These are phyloP conservation scores for Saccostrea echinata DNA, from an alignment of 1,140 invertebrate species.

Conservation along the genomic window DNA sequence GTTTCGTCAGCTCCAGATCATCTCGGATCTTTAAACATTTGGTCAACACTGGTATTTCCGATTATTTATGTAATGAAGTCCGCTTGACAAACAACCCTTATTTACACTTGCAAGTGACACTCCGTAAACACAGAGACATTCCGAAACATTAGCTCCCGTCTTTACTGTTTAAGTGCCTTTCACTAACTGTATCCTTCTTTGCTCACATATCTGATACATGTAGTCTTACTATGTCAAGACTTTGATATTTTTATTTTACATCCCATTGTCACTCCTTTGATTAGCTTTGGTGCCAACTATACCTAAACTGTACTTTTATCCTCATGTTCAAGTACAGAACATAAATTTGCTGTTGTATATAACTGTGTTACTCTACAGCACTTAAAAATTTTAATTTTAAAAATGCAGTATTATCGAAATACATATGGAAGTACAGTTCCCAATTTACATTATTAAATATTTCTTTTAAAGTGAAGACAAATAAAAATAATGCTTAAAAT, in stretches of 20 bases:
- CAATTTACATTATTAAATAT: no score
- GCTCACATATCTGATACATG: background rate
- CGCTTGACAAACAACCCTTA: slow-evolving; percentile 30
- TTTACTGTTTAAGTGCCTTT: slow-evolving; percentile 9
- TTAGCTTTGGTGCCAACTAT: background rate
- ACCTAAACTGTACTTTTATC: no score
- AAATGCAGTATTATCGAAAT: no score
- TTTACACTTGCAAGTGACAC: slow-evolving; percentile 28
- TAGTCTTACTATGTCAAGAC: background rate
- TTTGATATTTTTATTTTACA: background rate
- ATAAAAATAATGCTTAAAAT: no score
- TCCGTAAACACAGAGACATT: slow-evolving; percentile 22
- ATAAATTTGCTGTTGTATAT: no score
- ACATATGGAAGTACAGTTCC: no score
- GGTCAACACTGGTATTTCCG: slow-evolving; percentile 26
- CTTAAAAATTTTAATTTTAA: no score
- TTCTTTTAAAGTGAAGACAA: no score
- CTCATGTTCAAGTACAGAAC: no score
- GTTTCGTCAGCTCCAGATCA: background rate
- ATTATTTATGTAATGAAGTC: slow-evolving; percentile 33
- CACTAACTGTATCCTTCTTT: background rate
- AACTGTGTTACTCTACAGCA: no score
- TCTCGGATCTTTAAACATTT: slow-evolving; percentile 12
- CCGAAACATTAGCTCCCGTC: slow-evolving; percentile 6
- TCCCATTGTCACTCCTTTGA: background rate